Percentiles rank a stretch among this genome's conserved stretches.
These are phyloP conservation scores for Alexandromys oeconomus DNA, from an alignment of 2,797 vertebrate species.

Conservation along the genomic window DNA sequence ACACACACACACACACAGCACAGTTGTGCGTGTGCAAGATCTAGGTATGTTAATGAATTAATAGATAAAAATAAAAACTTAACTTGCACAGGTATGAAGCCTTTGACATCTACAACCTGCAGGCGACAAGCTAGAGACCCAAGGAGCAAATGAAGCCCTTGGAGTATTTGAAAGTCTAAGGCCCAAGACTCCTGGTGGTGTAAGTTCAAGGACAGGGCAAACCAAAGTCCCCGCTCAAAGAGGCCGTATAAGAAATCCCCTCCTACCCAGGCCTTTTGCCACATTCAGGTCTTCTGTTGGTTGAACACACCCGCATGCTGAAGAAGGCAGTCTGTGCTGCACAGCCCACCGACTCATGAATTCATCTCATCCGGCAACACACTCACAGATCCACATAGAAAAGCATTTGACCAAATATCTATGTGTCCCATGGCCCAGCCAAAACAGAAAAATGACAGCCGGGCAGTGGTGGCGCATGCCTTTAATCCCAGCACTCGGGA, in stretches of 20 bases:
- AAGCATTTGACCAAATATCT: not conserved
- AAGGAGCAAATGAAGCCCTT: not conserved
- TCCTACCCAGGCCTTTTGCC: not conserved
- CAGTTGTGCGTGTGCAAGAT: not conserved
- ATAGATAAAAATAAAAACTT: not conserved
- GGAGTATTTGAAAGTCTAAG: not conserved
- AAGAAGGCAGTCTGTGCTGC: not conserved
- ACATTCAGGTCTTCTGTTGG: not conserved
- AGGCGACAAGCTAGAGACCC: not conserved
- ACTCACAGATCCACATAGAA: not conserved
- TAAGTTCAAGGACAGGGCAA: not conserved
- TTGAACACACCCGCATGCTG: not conserved
- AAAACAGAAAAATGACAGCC: not conserved
- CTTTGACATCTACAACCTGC: not conserved
- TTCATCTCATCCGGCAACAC: not conserved
- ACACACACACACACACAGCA: not conserved
- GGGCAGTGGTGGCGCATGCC: too few species aligned
- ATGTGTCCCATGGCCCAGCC: not conserved
- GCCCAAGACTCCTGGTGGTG: not conserved
- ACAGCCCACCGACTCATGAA: not conserved
- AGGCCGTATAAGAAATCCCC: not conserved
- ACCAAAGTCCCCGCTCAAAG: not conserved
- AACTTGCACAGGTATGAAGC: not conserved
- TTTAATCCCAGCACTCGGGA: too few species aligned
- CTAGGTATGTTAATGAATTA: not conserved